Evolutionary conservation across 2,888 invertebrate species (phyloP).

Genomic region (Anodontia alba): DNA sequence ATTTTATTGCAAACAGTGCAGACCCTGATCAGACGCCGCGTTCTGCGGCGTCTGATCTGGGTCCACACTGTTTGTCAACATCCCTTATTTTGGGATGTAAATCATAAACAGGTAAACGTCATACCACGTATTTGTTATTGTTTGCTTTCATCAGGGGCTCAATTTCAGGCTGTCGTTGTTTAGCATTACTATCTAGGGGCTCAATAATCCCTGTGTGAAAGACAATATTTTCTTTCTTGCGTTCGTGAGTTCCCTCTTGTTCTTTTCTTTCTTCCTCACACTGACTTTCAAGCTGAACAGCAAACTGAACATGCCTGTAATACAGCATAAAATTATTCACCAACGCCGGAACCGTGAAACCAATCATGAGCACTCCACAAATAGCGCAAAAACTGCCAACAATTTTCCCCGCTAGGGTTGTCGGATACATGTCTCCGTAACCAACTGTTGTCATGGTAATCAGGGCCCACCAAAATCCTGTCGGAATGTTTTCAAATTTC

Average conservation of each 20-base stretch:
- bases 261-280: constrained; percentile 17
- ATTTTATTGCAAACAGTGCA: no score
- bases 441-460: constrained; percentile 83
- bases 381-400: constrained; percentile 78
- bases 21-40: no score
- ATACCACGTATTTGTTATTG: neutral
- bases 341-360: constrained; percentile 80
- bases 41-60: no score
- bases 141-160: neutral
- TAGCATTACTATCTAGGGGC: neutral
- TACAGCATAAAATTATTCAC: constrained; percentile 81
- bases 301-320: constrained; percentile 76
- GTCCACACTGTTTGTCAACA: no score
- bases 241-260: neutral
- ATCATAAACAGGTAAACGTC: no score
- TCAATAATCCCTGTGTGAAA: neutral
- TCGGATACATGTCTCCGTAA: constrained; percentile 81
- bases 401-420: constrained; percentile 71
- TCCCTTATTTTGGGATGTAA: no score
- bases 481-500: constrained; percentile 76
- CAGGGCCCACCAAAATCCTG: constrained; percentile 81
- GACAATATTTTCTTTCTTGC: neutral
- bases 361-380: constrained; percentile 78
- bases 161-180: neutral
- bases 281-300: constrained; percentile 52